Evolutionary conservation across 2,888 invertebrate species (phyloP), one percentile per base, ranked within the genome.

Genomic region (Polydrusus tereticollis): DNA sequence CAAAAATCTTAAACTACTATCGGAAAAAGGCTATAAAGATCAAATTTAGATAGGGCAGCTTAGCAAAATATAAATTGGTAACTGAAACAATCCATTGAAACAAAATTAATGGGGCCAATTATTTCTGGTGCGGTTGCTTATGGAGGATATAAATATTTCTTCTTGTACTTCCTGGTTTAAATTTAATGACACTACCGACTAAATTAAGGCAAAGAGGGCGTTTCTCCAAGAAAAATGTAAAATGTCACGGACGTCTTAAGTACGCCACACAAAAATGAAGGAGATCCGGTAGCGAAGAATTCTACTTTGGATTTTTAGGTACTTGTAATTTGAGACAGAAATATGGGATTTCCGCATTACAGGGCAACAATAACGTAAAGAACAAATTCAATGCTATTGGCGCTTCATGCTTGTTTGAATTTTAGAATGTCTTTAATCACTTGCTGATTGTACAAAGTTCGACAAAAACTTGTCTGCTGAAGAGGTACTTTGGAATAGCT

Each of bases 191-290:
- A 36, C 14, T 50, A 33, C 23, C 12, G 47, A 47, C 38, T 8
- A 50, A 21, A 33, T 50, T 47, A 50, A 47, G 7, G 47, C 36
- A 64, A 45, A 33, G 50, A 47, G 63, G 52, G 63, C 52, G 63
- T 52, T 47, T 14, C 29, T 10, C 50, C 5, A 23, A 21, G 21
- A 64, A 64, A 52, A 18, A n/a, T 20, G 12, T 8, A 52, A 64
- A 64, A 64, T 64, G 63, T 64, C 63, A 64, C 50, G 63, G 63
- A 20, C 63, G 33, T 12, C 12, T 5, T 36, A 23, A 50, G 16
- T 33, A 64, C n/a, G 52, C 20, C 29, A 20, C 33, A 7, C 33
- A 26, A 26, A 26, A 52, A 36, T 36, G 63, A 64, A 64, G 63
- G 63, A 47, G 38, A 64, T 64, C 63, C 63, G 50, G 50, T 50